These are phyloP conservation scores for Palythoa caribaeorum DNA, from an alignment of 92 coral and sea anemone genomes.

Conservation along the genomic window DNA sequence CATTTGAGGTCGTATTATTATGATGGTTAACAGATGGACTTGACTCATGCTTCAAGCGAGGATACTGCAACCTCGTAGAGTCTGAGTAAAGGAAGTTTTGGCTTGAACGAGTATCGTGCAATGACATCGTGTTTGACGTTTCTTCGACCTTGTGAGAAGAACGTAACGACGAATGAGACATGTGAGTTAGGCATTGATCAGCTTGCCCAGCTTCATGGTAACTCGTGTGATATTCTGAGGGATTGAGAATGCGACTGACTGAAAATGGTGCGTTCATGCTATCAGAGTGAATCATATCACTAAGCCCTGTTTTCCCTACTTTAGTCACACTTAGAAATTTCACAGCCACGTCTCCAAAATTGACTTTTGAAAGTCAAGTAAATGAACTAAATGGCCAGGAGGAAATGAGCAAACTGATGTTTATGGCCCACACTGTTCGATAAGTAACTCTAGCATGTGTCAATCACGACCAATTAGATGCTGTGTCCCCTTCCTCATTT, in stretches of 20 bases:
- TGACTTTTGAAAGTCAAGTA: conserved; percentile 98
- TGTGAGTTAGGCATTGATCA: conserved; percentile 87
- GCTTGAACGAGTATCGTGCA: conserved; percentile 74
- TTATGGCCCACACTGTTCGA: conserved; percentile 97
- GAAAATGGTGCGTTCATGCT: conserved; percentile 97
- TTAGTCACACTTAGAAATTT: conserved; percentile 65
- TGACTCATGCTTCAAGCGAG: conserved; percentile 78
- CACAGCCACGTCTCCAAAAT: conserved; percentile 78
- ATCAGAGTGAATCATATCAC: conserved; percentile 90
- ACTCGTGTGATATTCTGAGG: conserved; percentile 87
- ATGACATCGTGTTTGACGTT: conserved; percentile 84
- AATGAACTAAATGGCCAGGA: conserved; percentile 91
- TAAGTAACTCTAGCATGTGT: conserved; percentile 99
- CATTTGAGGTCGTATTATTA: conserved; percentile 77
- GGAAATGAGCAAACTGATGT: conserved; percentile 99
- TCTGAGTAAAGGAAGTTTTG: conserved; percentile 81
- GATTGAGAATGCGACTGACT: conserved; percentile 90
- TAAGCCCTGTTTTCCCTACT: conserved; percentile 39
- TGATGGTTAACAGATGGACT: conserved; percentile 72
- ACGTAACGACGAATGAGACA: conserved; percentile 73
- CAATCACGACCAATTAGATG: conserved; percentile 99
- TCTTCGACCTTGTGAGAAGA: conserved; percentile 88
- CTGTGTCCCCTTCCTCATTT: conserved; percentile 96
- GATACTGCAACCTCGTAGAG: conserved; percentile 87
- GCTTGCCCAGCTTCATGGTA: conserved; percentile 88